These are phyloP conservation scores for Trissolcus japonicus DNA, from an alignment of 2,888 invertebrate species.

Conservation along the genomic window DNA sequence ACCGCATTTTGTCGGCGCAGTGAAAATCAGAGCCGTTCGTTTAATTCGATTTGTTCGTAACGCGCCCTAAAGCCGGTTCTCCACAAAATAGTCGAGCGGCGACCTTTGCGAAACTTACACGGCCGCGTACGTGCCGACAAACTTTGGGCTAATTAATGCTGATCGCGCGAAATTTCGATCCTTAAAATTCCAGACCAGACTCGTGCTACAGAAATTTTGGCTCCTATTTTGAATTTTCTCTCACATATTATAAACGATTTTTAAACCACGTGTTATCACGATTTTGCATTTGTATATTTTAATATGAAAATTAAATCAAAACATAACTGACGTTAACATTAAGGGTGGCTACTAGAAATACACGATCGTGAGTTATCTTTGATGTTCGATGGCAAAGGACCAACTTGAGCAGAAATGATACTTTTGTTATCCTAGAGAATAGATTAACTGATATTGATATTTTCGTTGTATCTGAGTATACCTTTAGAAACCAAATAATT, in stretches of 20 bases:
- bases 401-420: too few species aligned
- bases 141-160: slow-evolving; percentile 47
- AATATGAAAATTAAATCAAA: too few species aligned
- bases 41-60: slow-evolving; percentile 52
- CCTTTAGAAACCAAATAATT: too few species aligned
- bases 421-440: too few species aligned
- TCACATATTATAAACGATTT: slow-evolving; percentile 15
- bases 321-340: too few species aligned
- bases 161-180: slow-evolving; percentile 39
- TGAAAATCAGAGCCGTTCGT: slow-evolving; percentile 51
- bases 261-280: slow-evolving; percentile 3
- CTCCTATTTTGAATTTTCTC: slow-evolving; percentile 8
- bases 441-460: too few species aligned
- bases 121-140: slow-evolving; percentile 28
- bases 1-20: slow-evolving; percentile 50
- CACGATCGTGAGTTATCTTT: too few species aligned
- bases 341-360: too few species aligned
- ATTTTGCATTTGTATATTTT: too few species aligned
- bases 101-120: slow-evolving; percentile 47
- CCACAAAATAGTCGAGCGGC: slow-evolving; percentile 42
- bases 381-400: too few species aligned
- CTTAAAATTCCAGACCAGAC: slow-evolving; percentile 41
- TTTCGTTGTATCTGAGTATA: too few species aligned
- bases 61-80: slow-evolving; percentile 36
- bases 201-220: slow-evolving; percentile 22